Base-by-base conservation (phyloP, 2,797 vertebrate genomes). In the Psittacula derbiana region DNA sequence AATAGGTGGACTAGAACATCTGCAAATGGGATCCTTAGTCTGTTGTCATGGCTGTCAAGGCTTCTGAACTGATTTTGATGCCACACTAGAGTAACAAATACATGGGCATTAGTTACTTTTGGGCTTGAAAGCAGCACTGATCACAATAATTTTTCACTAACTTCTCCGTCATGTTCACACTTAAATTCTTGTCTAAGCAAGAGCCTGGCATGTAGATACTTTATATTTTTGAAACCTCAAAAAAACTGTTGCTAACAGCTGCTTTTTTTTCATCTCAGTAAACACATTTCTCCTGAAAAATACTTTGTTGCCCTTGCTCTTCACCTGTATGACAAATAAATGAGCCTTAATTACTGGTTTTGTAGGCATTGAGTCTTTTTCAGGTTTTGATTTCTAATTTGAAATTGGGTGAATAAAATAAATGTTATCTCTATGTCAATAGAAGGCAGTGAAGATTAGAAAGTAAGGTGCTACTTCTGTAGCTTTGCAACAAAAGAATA, bases 401-500 rank as follows among this genome's bases (percentile, higher is more conserved):
- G 44, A 82, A 91, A 88, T 83, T 44, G 43, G 44, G 21, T 96
- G 94, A 72, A 47, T 91, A 94, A 82, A 91, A 87, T 76, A 92
- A 88, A 66, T 86, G 43, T 12, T 1, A 65, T 81, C 61, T 95
- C 64, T 47, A 10, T 84, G 81, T 96, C 93, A 83, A 38, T 20
- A 71, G 96, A 75, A 96, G 79, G 72, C 44, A 47, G 94, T 73
- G 58, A 93, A 80, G 86, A 88, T 93, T 89, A 84, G 78, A 92
- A 96, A 97, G 84, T 95, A 62, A 93, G 84, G 75, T 3, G 8
- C 76, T 89, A 95, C 75, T 82, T 89, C 52, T 53, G 84, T 91
- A 82, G 93, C 95, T 96, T 96, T 96, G 70, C 92, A 95, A 97
- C 97, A 97, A 97, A 97, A 84, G 96, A 93, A 95, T 95, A 95